Percentiles rank a stretch among this genome's conserved stretches.
Conservation (phyloP, 1,140 invertebrate genomes). For the Pseudomyrmex concolor region DNA sequence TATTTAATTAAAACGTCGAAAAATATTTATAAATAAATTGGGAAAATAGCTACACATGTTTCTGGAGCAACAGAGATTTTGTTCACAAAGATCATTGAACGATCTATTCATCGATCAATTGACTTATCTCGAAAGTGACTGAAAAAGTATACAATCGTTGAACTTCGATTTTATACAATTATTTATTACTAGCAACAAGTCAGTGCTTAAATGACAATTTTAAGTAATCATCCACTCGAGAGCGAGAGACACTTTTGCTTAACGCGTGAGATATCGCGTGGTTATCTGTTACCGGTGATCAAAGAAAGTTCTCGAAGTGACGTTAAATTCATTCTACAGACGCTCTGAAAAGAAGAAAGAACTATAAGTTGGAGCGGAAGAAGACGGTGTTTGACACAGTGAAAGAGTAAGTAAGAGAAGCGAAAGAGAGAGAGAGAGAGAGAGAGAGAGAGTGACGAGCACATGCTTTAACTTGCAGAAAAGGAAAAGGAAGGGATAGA, state of each 20-base stretch:
- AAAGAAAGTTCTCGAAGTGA: slow-evolving; percentile 4
- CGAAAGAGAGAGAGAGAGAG: background rate
- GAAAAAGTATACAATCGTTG: too few relatives aligned
- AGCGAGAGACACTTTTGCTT: background rate
- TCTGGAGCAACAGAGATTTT: too few relatives aligned
- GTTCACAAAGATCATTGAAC: too few relatives aligned
- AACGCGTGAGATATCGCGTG: background rate
- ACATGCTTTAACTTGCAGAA: background rate
- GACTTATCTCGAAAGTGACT: too few relatives aligned
- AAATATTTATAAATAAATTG: too few relatives aligned
- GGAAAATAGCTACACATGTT: background rate
- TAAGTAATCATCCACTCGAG: background rate
- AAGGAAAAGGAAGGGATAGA: background rate
- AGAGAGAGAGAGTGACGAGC: background rate
- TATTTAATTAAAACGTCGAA: background rate
- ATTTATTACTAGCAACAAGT: background rate
- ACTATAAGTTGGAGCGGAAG: background rate
- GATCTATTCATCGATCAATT: too few relatives aligned
- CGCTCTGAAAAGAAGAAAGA: slow-evolving; percentile 39
- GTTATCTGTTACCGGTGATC: background rate
- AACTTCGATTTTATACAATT: too few relatives aligned
- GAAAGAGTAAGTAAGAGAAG: slow-evolving; percentile 14
- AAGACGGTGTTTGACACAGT: background rate
- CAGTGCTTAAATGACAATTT: background rate
- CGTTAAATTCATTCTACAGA: slow-evolving; percentile 28